Evolutionary conservation across 2,888 invertebrate species (phyloP), one percentile per base, ranked within the genome.

Genomic region (Xestia rhomboidea): DNA sequence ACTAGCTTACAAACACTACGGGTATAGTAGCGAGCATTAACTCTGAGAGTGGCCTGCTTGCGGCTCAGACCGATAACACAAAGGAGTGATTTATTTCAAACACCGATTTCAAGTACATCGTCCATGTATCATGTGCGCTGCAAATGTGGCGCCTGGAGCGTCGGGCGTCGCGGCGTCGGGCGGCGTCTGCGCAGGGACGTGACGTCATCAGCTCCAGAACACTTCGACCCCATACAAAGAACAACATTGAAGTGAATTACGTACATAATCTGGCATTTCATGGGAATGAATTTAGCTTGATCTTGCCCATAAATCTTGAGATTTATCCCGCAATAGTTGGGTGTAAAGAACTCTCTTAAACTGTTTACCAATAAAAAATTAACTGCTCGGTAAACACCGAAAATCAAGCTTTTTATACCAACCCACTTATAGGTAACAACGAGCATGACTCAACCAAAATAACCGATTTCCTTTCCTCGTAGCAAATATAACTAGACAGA

Each of bases 81-180:
- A 91, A 91, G 89, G 90, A 92, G 90, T 94, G 93, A 94, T 94
- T 95, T 95, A 95, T 95, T 94, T 94, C 87, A 87, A 93, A 91
- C 91, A 89, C 82, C 87, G 89, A 91, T 91, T 91, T 90, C 85
- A 88, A 90, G 90, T 92, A 92, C 90, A 89, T 87, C 91, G 90
- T 82, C 89, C 90, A 91, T 93, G 90, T 91, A 94, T 95, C 96
- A 96, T 94, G 94, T 96, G 96, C 92, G 90, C 91, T 91, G 93
- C 96, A 95, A 96, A 95, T 95, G 93, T 94, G 95, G 94, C 95
- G 96, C 94, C 95, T 90, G 89, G 87, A 87, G 90, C 88, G 89
- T 87, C 91, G 91, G 89, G 5, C 90, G 79, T 46, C 46, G 60
- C 91, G 90, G 91, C 70, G 79, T 78, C 73, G 27, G 49, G 13